Evolutionary conservation across 2,888 invertebrate genomes (phyloP), one percentile per base, ranked within the genome.

Genomic region (Watsonalla cultraria): DNA sequence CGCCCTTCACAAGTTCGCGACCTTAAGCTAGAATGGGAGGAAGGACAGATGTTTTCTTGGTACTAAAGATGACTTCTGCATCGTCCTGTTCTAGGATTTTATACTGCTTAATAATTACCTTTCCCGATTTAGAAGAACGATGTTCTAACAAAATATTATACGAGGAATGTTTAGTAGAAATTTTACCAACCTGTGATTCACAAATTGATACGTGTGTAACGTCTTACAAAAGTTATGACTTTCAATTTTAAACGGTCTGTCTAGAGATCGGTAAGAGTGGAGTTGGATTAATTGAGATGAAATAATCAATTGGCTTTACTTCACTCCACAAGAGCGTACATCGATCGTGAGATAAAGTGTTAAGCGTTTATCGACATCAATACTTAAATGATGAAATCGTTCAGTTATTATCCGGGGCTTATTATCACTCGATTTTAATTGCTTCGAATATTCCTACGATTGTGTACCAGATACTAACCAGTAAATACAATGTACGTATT

Each of bases 1-100:
- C 74, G 79, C 80, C 84, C 81, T 84, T 82, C 74, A 65, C 68
- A 80, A 79, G 80, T 78, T 80, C 80, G 80, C 80, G 81, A 84
- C 85, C 84, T 85, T 82, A 66, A 63, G 67, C 69, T 74, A 79
- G 72, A 78, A 82, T 76, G 74, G 72, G 73, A 74, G 69, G 66
- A 72, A 78, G 72, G 76, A 74, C 78, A 78, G 76, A 78, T 80
- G 76, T 73, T 77, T 72, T 65, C 68, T 59, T 68, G 74, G 72
- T 71, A 64, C 68, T 70, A 66, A 71, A 66, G 63, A 66, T 39
- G n/a, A 33, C 42, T 46, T 42, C 45, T 37, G 37, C 35, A 37
- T 48, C 7, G 8, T 6, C 5, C 14, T n/a, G 11, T 0, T 47
- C 8, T 46, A 46, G 13, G 13, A 15, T 46, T n/a, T n/a, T 46